Evolutionary conservation across 2,888 invertebrate species (phyloP).

Genomic region (Auanema freiburgensis): DNA sequence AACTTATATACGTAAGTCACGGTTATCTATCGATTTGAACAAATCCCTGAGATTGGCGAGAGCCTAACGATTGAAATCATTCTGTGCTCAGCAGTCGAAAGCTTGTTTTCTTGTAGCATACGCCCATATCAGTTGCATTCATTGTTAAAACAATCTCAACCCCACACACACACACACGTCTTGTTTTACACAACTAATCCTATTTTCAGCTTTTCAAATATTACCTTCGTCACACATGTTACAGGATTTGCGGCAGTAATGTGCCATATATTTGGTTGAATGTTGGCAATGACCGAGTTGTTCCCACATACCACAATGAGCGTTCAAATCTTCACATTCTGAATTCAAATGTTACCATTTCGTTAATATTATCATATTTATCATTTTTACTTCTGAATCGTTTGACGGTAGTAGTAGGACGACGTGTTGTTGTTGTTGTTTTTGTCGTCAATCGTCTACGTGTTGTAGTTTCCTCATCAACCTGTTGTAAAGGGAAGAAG

Average conservation of each 20-base stretch:
- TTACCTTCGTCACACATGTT: conserved; percentile 30
- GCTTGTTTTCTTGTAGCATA: no score
- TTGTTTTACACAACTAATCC: no score
- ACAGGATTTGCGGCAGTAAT: conserved; percentile 60
- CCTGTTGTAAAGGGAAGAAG: not conserved
- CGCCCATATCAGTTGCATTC: no score
- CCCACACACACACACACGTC: no score
- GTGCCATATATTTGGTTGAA: conserved; percentile 63
- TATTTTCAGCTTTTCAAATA: not conserved
- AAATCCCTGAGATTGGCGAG: no score
- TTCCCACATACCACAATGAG: conserved; percentile 65
- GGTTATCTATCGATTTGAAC: no score
- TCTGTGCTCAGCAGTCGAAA: no score
- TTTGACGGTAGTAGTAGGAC: conserved; percentile 6
- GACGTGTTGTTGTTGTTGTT: conserved; percentile 2
- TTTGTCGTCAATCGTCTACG: not conserved
- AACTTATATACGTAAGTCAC: no score
- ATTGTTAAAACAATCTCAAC: no score
- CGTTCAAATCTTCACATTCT: conserved; percentile 63
- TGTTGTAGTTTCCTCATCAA: not conserved
- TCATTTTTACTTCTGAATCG: not conserved
- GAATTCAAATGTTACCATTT: conserved; percentile 13
- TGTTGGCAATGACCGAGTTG: conserved; percentile 64
- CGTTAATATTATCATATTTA: not conserved
- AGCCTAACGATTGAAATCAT: no score